phyloP scores from a whole-genome alignment of 2,797 vertebrate genomes.

The Aselliscus stoliczkanus region DNA sequence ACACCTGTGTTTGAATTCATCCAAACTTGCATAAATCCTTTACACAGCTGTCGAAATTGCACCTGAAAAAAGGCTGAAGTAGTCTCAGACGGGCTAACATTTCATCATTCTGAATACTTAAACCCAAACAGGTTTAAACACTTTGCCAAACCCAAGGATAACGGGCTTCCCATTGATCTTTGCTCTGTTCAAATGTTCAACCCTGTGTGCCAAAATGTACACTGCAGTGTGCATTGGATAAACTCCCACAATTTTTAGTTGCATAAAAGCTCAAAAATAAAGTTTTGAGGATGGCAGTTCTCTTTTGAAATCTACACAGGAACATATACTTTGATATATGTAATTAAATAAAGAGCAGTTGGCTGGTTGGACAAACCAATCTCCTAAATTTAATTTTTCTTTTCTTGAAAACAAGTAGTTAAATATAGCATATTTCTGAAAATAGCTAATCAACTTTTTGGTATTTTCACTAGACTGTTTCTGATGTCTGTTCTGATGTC shows the following conservation, averaged over 20 bases:
- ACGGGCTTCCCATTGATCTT: constrained; percentile 67
- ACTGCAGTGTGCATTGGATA: constrained; percentile 46
- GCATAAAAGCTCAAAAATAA: constrained; percentile 15
- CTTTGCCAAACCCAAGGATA: constrained; percentile 73
- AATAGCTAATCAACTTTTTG: background rate
- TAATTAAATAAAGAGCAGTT: constrained; percentile 4
- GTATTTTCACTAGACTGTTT: constrained; percentile 27
- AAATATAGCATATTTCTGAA: constrained; percentile 10
- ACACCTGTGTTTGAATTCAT: constrained; percentile 84
- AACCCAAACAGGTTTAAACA: constrained; percentile 72
- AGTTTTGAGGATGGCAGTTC: background rate
- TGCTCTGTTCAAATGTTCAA: constrained; percentile 62
- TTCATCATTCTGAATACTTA: constrained; percentile 72
- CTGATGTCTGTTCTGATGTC: constrained; percentile 1
- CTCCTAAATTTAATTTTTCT: constrained; percentile 37
- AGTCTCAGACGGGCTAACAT: constrained; percentile 76
- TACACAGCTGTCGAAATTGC: constrained; percentile 83
- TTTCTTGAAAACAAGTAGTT: constrained; percentile 13
- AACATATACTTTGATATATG: background rate
- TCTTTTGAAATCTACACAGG: constrained; percentile 35
- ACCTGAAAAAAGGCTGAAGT: constrained; percentile 79
- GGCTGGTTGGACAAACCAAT: background rate
- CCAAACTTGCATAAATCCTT: constrained; percentile 82
- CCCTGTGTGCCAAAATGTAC: constrained; percentile 64
- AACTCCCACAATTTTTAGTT: constrained; percentile 21